phyloP scores from a whole-genome alignment of 2,113 vertebrate species.

The Oenanthe oenanthe region DNA sequence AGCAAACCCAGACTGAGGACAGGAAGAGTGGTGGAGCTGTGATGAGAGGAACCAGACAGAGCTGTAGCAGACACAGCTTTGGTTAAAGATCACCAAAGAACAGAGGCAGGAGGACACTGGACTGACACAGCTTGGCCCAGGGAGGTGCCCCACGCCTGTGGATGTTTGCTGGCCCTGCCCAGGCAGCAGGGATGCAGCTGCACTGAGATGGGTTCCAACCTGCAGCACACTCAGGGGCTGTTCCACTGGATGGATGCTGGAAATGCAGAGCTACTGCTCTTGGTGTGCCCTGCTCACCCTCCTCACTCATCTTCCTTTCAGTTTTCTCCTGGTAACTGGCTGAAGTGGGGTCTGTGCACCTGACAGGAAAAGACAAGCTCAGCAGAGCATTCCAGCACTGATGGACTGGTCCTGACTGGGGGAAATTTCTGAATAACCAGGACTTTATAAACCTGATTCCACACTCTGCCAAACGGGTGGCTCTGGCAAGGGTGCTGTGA shows the following conservation, averaged over 20 bases:
- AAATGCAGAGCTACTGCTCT: not conserved
- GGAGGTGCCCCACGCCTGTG: rapidly evolving
- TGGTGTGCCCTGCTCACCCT: not conserved
- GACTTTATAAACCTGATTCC: not conserved
- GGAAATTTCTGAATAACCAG: not conserved
- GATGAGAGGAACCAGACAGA: not conserved
- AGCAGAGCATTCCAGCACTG: not conserved
- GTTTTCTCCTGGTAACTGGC: not conserved
- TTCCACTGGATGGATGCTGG: not conserved
- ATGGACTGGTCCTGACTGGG: not conserved
- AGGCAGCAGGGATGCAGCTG: not conserved
- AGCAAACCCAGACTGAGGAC: not conserved
- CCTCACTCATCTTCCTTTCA: not conserved
- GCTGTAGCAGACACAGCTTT: not conserved
- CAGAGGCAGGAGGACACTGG: not conserved
- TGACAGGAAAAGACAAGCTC: not conserved
- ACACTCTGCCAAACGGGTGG: not conserved
- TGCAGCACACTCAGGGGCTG: not conserved
- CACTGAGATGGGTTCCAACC: not conserved
- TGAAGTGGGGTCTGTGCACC: not conserved
- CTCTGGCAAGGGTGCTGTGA: not conserved
- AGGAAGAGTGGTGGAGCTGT: not conserved
- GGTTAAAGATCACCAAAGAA: not conserved
- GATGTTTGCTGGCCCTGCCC: not conserved
- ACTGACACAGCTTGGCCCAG: not conserved